Conservation (phyloP, 2,113 vertebrate species). For the Eublepharis macularius region DNA sequence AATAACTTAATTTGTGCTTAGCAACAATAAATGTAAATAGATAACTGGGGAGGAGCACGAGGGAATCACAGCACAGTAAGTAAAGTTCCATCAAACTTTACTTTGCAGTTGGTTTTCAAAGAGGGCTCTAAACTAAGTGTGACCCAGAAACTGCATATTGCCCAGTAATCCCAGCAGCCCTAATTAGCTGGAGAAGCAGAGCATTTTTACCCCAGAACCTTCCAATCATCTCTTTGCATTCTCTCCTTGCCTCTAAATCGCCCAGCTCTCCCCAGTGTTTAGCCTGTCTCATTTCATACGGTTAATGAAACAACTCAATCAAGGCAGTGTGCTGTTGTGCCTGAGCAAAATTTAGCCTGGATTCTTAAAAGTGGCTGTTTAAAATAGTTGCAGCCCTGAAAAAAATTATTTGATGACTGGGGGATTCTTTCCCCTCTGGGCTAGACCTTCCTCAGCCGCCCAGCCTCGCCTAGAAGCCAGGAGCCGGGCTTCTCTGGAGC, state of each 20-base stretch:
- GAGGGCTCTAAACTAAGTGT: slow-evolving; percentile 62
- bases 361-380: slow-evolving; percentile 33
- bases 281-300: slow-evolving; percentile 71
- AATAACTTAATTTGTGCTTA: not conserved
- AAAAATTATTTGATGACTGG: not conserved
- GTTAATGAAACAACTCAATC: slow-evolving; percentile 80
- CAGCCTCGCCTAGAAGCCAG: no score
- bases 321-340: slow-evolving; percentile 48
- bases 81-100: slow-evolving; percentile 58
- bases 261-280: slow-evolving; percentile 69
- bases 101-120: slow-evolving; percentile 61
- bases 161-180: slow-evolving; percentile 71
- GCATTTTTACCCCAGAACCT: slow-evolving; percentile 70
- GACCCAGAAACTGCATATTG: slow-evolving; percentile 74
- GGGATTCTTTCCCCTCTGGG: not conserved
- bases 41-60: slow-evolving; percentile 12
- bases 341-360: slow-evolving; percentile 52
- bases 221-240: slow-evolving; percentile 78
- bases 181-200: slow-evolving; percentile 75
- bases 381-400: slow-evolving; percentile 36
- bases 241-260: slow-evolving; percentile 67
- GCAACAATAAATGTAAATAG: slow-evolving; percentile 47
- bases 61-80: slow-evolving; percentile 50
- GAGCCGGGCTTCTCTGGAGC: no score
- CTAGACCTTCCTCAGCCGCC: not conserved